Conservation (phyloP, 2,113 vertebrate genomes). For the Helogale parvula region DNA sequence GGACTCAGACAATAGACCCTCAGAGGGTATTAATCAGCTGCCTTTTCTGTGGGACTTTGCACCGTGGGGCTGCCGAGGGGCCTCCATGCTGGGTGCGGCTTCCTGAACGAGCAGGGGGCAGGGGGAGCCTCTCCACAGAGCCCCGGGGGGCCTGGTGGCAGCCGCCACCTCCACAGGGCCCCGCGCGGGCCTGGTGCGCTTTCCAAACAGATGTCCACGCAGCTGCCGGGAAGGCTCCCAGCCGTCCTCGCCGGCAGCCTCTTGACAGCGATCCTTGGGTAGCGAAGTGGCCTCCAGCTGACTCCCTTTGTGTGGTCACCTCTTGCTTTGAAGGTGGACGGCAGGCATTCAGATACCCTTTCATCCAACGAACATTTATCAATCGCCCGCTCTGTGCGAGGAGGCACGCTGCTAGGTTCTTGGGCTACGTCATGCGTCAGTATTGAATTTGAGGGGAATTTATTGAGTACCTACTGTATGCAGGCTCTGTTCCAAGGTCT, state of each 20-base stretch:
- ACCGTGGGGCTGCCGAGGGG: fast-evolving
- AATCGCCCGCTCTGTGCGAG: neutral
- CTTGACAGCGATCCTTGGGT: neutral
- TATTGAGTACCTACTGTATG: neutral
- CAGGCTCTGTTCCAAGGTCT: neutral
- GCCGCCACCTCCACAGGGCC: neutral
- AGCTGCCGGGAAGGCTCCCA: neutral
- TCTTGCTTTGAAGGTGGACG: neutral
- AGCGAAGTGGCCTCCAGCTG: neutral
- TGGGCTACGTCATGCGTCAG: neutral
- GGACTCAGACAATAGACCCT: slow-evolving; percentile 30
- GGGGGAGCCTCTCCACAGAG: neutral
- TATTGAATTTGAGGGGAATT: neutral
- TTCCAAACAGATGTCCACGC: neutral
- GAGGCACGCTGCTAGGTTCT: neutral
- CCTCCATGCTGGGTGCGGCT: neutral
- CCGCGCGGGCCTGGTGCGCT: neutral
- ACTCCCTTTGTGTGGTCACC: neutral
- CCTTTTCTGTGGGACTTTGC: neutral
- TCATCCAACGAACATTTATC: fast-evolving
- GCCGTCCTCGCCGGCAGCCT: neutral
- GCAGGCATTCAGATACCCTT: neutral
- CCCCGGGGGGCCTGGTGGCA: too few relatives aligned
- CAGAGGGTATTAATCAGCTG: slow-evolving; percentile 63
- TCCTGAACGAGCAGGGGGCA: neutral